Conservation (phyloP, 2,797 vertebrate genomes). For the Onychomys arenicola region DNA sequence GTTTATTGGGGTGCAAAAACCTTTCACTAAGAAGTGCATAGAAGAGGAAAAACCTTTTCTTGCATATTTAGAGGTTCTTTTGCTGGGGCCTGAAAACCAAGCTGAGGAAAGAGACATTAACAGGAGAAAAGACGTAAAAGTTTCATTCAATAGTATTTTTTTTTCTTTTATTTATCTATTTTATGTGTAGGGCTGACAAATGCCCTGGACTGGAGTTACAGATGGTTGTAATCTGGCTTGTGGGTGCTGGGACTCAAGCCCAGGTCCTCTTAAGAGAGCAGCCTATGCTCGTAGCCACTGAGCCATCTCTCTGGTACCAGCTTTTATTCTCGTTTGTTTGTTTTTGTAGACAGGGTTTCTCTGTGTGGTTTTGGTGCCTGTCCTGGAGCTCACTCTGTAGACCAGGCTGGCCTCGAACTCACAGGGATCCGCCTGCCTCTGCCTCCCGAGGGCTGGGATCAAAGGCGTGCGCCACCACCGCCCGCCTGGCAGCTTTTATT, state of each 20-base stretch:
- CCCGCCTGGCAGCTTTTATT: not conserved
- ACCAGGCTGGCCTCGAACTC: no score
- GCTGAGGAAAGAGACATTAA: not conserved
- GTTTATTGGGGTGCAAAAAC: no score
- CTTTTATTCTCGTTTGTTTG: not conserved
- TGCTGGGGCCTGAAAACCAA: not conserved
- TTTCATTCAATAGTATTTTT: not conserved
- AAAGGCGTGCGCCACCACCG: no score
- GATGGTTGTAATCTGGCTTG: not conserved
- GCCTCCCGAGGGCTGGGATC: no score
- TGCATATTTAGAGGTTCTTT: not conserved
- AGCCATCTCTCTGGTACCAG: not conserved
- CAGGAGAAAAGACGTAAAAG: not conserved
- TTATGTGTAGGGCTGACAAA: not conserved
- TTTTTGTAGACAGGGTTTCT: no score
- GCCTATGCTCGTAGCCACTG: not conserved
- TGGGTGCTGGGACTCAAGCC: not conserved
- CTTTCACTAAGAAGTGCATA: not conserved
- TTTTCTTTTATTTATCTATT: not conserved
- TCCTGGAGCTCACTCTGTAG: no score
- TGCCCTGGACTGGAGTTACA: not conserved
- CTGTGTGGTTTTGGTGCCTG: no score
- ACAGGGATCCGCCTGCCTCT: no score
- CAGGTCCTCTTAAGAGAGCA: not conserved
- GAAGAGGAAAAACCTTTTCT: not conserved